Evolutionary conservation across 1,140 invertebrate species (phyloP).

Genomic region (Agrypnia vestita): DNA sequence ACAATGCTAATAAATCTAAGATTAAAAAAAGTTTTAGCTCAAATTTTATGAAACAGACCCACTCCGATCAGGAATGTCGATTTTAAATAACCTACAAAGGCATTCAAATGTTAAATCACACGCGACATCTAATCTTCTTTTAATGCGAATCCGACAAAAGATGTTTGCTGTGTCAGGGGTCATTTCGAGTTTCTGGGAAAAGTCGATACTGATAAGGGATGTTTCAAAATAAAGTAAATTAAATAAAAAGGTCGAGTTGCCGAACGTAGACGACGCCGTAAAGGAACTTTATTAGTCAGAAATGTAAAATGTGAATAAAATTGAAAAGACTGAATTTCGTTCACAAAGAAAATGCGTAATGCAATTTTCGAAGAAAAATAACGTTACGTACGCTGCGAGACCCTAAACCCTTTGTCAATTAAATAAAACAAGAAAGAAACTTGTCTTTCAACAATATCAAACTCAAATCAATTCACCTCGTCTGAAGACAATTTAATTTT

Average conservation of each 20-base stretch:
- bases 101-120: too few species aligned
- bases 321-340: background rate
- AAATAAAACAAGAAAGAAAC: too few species aligned
- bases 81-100: too few species aligned
- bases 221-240: background rate
- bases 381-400: too few species aligned
- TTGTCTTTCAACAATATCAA: too few species aligned
- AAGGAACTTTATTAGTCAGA: background rate
- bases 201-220: background rate
- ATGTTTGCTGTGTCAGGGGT: background rate
- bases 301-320: background rate
- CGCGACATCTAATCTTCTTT: background rate
- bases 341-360: background rate
- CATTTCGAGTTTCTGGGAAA: background rate
- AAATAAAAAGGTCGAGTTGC: background rate
- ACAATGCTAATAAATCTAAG: too few species aligned
- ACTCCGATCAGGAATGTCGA: too few species aligned
- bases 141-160: background rate
- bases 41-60: too few species aligned
- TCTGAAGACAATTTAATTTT: too few species aligned
- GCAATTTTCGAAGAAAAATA: background rate
- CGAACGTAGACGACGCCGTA: background rate
- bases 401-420: too few species aligned
- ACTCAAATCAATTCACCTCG: too few species aligned
- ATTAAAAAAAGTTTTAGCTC: too few species aligned